Conservation (phyloP, 2,888 invertebrate genomes). For the Norana najaformis region DNA sequence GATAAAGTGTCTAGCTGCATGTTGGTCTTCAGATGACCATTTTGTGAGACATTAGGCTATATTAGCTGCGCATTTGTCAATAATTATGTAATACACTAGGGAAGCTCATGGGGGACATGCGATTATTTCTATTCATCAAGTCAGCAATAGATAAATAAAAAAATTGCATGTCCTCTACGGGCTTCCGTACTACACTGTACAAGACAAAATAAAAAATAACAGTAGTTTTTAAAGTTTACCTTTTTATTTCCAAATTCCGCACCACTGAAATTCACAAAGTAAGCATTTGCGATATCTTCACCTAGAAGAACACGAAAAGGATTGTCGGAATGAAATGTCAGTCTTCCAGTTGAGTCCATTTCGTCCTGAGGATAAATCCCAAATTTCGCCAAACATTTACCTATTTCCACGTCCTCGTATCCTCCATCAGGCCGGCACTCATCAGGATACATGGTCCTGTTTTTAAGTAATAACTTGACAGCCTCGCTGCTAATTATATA, state of each 20-base stretch:
- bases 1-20: no score
- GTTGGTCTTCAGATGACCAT: no score
- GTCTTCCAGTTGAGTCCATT: background rate
- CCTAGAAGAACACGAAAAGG: background rate
- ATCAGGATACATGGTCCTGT: background rate
- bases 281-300: background rate
- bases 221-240: background rate
- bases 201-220: no score
- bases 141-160: no score
- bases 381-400: background rate
- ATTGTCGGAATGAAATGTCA: background rate
- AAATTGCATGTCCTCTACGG: no score
- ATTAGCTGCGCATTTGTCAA: no score
- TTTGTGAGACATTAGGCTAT: no score
- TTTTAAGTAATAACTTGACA: background rate
- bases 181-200: no score
- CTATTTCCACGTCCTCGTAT: background rate
- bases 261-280: background rate
- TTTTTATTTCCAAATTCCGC: background rate
- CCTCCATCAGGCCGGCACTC: background rate
- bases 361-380: background rate
- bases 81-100: no score
- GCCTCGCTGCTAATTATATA: background rate
- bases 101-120: no score
- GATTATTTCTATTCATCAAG: no score